Evolutionary conservation across 92 coral and sea anemone genomes (phyloP).

Genomic region (Actinostola sp.): DNA sequence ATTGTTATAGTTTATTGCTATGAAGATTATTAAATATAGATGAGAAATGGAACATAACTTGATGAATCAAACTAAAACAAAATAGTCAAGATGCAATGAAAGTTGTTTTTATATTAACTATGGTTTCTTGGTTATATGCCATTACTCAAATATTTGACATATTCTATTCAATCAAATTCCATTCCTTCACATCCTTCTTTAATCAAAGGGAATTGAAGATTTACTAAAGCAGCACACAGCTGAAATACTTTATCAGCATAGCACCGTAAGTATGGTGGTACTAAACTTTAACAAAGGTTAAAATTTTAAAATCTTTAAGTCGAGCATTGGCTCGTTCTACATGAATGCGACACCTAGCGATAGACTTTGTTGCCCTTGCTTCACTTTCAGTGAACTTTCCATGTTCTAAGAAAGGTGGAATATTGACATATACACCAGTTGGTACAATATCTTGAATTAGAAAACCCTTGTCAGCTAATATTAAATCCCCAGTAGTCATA

Average conservation of each 20-base stretch:
- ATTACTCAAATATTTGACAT: too few relatives aligned
- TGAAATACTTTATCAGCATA: constrained; percentile 49
- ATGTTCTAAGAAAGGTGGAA: constrained; percentile 63
- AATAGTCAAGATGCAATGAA: too few relatives aligned
- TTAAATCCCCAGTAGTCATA: constrained; percentile 55
- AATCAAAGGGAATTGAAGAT: constrained; percentile 16
- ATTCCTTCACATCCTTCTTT: constrained; percentile 39
- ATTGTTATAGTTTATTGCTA: too few relatives aligned
- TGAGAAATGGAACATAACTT: too few relatives aligned
- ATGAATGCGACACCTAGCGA: constrained; percentile 61
- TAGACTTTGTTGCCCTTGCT: constrained; percentile 46
- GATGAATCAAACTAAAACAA: too few relatives aligned
- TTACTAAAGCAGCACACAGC: constrained; percentile 64
- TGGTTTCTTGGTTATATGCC: too few relatives aligned
- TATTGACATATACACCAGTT: constrained; percentile 45
- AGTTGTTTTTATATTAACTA: too few relatives aligned
- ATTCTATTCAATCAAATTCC: too few relatives aligned
- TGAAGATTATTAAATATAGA: too few relatives aligned
- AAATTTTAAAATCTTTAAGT: constrained; percentile 62
- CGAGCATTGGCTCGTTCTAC: constrained; percentile 71
- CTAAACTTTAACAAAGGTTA: constrained; percentile 28
- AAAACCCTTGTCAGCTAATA: constrained; percentile 59
- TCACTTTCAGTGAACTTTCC: constrained; percentile 65
- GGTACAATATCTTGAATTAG: constrained; percentile 34
- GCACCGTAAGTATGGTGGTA: constrained; percentile 52